These are phyloP conservation scores for Alectura lathami DNA, from an alignment of 2,113 vertebrate species.

Conservation along the genomic window DNA sequence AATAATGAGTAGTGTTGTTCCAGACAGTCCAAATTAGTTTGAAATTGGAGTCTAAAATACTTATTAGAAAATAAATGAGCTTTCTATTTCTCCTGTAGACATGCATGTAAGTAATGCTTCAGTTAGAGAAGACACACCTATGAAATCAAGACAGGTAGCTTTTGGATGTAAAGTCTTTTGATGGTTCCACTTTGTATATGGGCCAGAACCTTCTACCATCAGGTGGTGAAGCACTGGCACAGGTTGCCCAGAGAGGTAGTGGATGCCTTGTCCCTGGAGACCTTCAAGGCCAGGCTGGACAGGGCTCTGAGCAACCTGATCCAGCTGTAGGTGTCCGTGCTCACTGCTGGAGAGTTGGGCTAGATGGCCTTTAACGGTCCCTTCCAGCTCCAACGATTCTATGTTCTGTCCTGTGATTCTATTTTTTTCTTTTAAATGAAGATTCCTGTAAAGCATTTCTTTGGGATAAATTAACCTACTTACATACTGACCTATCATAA, in stretches of 20 bases:
- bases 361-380: too few relatives aligned
- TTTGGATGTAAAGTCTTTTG: not conserved
- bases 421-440: not conserved
- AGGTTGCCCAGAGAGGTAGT: too few relatives aligned
- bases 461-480: not conserved
- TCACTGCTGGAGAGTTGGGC: too few relatives aligned
- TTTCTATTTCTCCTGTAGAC: not conserved
- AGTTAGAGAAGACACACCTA: not conserved
- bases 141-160: not conserved
- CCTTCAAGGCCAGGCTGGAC: too few relatives aligned
- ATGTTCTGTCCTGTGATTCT: too few relatives aligned
- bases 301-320: too few relatives aligned
- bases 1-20: not conserved
- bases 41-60: not conserved
- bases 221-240: too few relatives aligned
- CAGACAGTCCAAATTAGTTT: not conserved
- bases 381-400: too few relatives aligned
- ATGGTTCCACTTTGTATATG: not conserved
- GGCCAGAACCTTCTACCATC: not conserved
- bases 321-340: too few relatives aligned
- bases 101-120: not conserved
- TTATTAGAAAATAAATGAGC: not conserved
- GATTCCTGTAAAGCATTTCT: not conserved
- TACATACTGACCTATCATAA: not conserved
- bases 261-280: too few relatives aligned